Conservation (phyloP, 64 coral and sea anemone species). For the Pocillopora damicornis region DNA sequence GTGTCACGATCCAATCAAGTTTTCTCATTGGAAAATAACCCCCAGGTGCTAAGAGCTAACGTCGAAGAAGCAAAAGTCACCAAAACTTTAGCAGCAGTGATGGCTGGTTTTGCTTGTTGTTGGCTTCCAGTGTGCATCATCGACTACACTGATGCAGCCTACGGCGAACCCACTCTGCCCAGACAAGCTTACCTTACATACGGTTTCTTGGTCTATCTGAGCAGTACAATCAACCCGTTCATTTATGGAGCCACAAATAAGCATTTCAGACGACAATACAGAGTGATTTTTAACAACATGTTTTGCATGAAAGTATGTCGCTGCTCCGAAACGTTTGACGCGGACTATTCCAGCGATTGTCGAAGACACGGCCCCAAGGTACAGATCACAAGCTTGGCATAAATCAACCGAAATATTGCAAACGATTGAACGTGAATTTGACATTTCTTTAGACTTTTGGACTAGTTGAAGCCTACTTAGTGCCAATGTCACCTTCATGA, state of each 20-base stretch:
- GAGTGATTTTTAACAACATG: not conserved
- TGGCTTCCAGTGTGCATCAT: slow-evolving; percentile 60
- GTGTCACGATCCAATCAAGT: slow-evolving; percentile 43
- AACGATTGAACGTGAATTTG: too few relatives aligned
- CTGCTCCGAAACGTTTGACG: not conserved
- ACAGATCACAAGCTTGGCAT: not conserved
- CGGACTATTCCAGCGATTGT: not conserved
- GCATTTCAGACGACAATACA: slow-evolving; percentile 48
- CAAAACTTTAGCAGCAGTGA: slow-evolving; percentile 42
- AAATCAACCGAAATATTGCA: not conserved
- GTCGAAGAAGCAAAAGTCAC: slow-evolving; percentile 70
- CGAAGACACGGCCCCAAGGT: not conserved
- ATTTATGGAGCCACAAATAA: slow-evolving; percentile 52
- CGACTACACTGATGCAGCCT: slow-evolving; percentile 44
- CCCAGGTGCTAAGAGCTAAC: slow-evolving; percentile 33
- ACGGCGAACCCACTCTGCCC: slow-evolving; percentile 24
- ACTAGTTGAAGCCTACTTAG: too few relatives aligned
- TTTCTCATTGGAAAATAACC: slow-evolving; percentile 8
- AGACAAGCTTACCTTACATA: slow-evolving; percentile 44
- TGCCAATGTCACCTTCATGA: too few relatives aligned
- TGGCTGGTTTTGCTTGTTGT: slow-evolving; percentile 46
- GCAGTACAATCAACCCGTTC: slow-evolving; percentile 56
- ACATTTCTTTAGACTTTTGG: too few relatives aligned
- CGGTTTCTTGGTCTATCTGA: slow-evolving; percentile 44
- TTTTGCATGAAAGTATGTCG: not conserved